Evolutionary conservation across 2,888 invertebrate species (phyloP).

Genomic region (Lordiphosa fenestrarum): DNA sequence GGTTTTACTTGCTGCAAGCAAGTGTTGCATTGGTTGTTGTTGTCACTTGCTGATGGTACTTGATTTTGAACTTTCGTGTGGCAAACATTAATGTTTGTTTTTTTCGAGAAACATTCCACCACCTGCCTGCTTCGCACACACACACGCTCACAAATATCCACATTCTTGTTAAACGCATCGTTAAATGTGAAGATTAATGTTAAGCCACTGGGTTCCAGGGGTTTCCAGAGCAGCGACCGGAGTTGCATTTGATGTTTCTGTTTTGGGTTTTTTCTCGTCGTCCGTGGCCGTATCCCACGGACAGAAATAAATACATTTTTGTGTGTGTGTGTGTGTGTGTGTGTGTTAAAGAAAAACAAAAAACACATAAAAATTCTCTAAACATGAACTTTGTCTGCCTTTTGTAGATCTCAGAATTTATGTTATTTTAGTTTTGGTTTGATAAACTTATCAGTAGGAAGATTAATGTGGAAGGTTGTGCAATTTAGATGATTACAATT

Average conservation of each 20-base stretch:
- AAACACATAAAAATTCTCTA: too few species aligned
- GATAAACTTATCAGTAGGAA: too few species aligned
- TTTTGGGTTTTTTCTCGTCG: constrained; percentile 11
- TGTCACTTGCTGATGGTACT: constrained; percentile 10
- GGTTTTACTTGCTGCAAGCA: constrained; percentile 36
- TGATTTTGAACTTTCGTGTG: constrained; percentile 34
- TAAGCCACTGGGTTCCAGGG: constrained; percentile 27
- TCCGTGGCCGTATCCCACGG: constrained; percentile 14
- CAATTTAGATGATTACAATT: too few species aligned
- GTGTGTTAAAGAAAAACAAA: too few species aligned
- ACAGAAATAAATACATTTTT: too few species aligned
- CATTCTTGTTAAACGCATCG: constrained; percentile 51
- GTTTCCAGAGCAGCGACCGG: constrained; percentile 5
- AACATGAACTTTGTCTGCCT: too few species aligned
- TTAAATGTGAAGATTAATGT: constrained; percentile 54
- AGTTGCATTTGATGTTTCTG: constrained; percentile 12
- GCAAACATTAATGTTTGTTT: constrained; percentile 4
- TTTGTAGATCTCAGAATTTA: too few species aligned
- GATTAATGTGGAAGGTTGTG: too few species aligned
- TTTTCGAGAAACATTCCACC: constrained; percentile 10
- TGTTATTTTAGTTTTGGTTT: too few species aligned
- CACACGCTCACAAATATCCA: constrained; percentile 22
- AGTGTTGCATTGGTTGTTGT: too few species aligned
- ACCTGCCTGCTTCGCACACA: constrained; percentile 1
- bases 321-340: too few species aligned